Base-by-base conservation (phyloP, 2,797 vertebrate genomes). In the Rhadinocentrus ornatus region DNA sequence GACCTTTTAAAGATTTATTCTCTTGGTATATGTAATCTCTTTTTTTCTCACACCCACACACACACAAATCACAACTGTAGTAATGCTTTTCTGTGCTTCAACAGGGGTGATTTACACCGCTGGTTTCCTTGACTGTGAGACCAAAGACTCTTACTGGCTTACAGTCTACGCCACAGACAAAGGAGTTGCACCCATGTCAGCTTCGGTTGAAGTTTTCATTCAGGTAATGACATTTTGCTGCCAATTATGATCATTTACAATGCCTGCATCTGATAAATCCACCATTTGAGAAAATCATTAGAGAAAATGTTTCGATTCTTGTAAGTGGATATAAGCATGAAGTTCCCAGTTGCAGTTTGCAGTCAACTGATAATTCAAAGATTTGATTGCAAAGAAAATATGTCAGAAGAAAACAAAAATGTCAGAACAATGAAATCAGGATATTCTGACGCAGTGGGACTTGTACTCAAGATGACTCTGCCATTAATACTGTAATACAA, bases 91-190 rank as follows among this genome's bases (percentile, higher is more conserved):
- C 72, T 80, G 34, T 72, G 65, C 54, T 71, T 71, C 65, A 66
- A 88, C 88, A 99, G 98, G 98, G 67, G 91, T 97, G 87, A 95
- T 99, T 91, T 97, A 96, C 85, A 99, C 97, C 16, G 95, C 96
- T 29, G 96, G 96, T 71, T 89, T 96, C 81, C 94, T 99, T 77
- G 98, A 99, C 85, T 95, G 96, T 63, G 98, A 99, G 93, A 95
- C 94, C 0, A 97, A 95, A 62, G 93, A 93, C 52, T 97, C 97
- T 0, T 99, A 99, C 72, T 99, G 98, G 98, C 86, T 99, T 55
- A 96, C 96, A 0, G 94, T 99, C 16, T 95, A 94, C 6, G 97
- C 97, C 0, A 96, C 96, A 3, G 98, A 99, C 77, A 94, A 91
- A 29, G 98, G 96, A 2, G 95, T 96, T 0, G 93, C 96, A 20